Evolutionary conservation across 2,888 invertebrate species (phyloP), one percentile per base, ranked within the genome.

Genomic region (Drosophila peninsularis): DNA sequence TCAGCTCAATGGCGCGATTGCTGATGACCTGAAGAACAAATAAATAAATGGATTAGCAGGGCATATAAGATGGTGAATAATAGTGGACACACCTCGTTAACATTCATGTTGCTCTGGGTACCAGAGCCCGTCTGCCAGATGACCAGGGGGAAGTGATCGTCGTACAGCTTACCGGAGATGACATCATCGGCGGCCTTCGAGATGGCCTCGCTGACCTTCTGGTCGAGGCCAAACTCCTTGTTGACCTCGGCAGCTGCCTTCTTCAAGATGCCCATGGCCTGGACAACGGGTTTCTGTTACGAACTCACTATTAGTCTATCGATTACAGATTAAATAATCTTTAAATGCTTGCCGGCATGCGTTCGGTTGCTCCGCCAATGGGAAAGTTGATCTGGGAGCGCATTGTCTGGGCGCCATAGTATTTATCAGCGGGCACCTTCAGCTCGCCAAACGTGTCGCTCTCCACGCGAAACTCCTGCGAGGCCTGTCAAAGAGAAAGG

Each of bases 51-150:
- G 21, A 14, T 63, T 14, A 65, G 39, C 30, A 17, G 11, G 3
- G 5, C 24, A 5, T n/a, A 14, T 2, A 3, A 11, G 7, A 62
- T 30, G 0, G 24, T 17, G 14, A 14, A 7, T 36, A 19, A 21
- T 11, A n/a, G 30, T 2, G 5, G 5, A 34, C 54, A 52, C 41
- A 96, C 96, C 95, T 99, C 99, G 92, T 99, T 99, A 3, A 98
- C 97, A 93, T 99, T 99, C 99, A 99, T 99, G 93, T 99, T 99
- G 64, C 96, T 96, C 93, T 99, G 99, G 0, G 99, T 99, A 30
- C 99, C 99, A 34, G 99, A 99, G 6, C 99, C 99, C 0, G 99
- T 99, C 94, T 99, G 99, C 99, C 99, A 99, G 91, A 99, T 98
- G 74, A 98, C 98, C 54, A 99, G 94, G 0, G 99, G 99, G 91